A percentile compares a stretch with the other conserved stretches of the same genome.
Conservation (phyloP, 2,113 vertebrate species). For the Odobenus rosmarus region DNA sequence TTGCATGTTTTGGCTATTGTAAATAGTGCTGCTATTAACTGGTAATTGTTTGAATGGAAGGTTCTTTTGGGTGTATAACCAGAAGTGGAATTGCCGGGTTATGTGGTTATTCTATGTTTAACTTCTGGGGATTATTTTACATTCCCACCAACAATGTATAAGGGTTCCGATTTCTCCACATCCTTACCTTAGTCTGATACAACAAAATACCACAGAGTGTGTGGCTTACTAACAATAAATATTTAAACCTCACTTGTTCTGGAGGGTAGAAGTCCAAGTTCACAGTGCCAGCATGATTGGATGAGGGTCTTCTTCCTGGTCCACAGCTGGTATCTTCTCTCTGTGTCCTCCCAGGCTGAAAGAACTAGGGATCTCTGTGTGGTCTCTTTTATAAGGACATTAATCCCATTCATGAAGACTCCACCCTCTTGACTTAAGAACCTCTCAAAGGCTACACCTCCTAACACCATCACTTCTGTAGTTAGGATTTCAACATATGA, state of each 20-base stretch:
- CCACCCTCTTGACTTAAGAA: too few species aligned
- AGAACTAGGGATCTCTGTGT: background rate
- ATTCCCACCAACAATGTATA: background rate
- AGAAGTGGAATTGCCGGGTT: background rate
- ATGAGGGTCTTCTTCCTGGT: background rate
- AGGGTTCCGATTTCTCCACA: background rate
- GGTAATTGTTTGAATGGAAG: background rate
- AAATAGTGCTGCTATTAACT: background rate
- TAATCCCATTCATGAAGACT: background rate
- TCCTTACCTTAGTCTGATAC: background rate
- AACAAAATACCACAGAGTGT: background rate
- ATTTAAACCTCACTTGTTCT: background rate
- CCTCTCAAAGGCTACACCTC: too few species aligned
- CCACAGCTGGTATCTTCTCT: background rate
- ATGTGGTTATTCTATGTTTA: background rate
- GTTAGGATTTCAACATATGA: background rate
- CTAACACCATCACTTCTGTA: background rate
- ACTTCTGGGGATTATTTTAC: background rate
- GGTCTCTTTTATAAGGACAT: background rate
- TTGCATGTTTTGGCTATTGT: background rate
- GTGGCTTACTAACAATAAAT: background rate
- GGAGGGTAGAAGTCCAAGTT: background rate
- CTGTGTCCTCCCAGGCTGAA: background rate
- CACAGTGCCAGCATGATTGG: background rate
- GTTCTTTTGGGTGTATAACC: background rate